These are phyloP conservation scores for Cladopsammia gracilis DNA, from an alignment of 64 coral and sea anemone species.

Conservation along the genomic window DNA sequence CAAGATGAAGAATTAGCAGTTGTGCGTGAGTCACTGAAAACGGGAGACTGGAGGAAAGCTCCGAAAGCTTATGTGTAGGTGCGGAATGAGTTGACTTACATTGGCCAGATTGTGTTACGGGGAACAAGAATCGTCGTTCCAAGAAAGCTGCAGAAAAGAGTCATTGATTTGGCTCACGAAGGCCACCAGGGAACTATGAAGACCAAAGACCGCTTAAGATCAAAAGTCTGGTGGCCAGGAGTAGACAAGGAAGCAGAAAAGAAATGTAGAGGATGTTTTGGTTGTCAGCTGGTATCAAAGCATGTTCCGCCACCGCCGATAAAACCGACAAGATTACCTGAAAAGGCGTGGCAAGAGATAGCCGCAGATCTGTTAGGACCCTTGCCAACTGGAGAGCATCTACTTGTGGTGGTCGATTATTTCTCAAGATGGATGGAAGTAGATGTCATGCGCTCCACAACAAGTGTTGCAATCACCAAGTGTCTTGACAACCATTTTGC, in stretches of 20 bases:
- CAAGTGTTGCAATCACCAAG: no score
- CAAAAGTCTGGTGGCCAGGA: conserved; percentile 62
- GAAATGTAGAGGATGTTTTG: conserved; percentile 28
- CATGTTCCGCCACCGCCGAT: no score
- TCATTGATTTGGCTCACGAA: conserved; percentile 13
- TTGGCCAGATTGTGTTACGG: conserved; percentile 26
- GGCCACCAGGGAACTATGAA: conserved; percentile 59
- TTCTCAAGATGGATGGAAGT: background rate
- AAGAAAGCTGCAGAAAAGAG: background rate
- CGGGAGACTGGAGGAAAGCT: background rate
- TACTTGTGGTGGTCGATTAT: conserved; percentile 15
- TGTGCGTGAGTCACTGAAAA: conserved; percentile 9
- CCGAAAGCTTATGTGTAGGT: conserved; percentile 35
- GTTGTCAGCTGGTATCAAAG: background rate
- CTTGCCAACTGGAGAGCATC: conserved; percentile 11
- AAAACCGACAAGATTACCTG: background rate
- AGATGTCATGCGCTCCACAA: no score
- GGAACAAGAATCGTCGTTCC: conserved; percentile 41
- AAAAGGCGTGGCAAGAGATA: conserved; percentile 34
- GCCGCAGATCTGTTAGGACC: conserved; percentile 8
- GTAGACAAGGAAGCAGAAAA: conserved; percentile 32
- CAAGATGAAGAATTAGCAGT: conserved; percentile 11
- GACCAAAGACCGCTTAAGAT: conserved; percentile 26
- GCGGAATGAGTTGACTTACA: conserved; percentile 27
- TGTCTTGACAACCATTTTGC: no score